These are phyloP conservation scores for Nemoura dubitans DNA, from an alignment of 2,888 invertebrate species.

Conservation along the genomic window DNA sequence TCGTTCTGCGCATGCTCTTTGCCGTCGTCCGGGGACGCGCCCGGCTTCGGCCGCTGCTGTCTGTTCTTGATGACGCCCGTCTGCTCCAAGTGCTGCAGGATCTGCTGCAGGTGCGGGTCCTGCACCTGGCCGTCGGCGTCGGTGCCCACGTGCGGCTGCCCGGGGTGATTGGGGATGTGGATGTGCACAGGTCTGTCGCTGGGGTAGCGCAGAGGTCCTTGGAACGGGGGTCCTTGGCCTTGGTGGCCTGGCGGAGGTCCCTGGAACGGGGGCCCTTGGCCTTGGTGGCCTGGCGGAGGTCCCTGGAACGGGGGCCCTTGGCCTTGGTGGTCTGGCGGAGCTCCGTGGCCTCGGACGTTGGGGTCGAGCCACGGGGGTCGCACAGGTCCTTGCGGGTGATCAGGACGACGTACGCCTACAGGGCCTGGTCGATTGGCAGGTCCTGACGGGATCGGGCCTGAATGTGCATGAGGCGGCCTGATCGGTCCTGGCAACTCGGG, in stretches of 20 bases:
- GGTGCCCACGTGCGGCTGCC: not conserved
- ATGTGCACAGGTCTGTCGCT: constrained; percentile 27
- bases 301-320: constrained; percentile 42
- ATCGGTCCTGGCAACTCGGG: constrained; percentile 15
- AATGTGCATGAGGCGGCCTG: not conserved
- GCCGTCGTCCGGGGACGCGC: not conserved
- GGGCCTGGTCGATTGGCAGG: constrained; percentile 49
- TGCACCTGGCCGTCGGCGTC: constrained; percentile 29
- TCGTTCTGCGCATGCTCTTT: constrained; percentile 35
- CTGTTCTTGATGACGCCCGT: constrained; percentile 25
- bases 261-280: constrained; percentile 42
- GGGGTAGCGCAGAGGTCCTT: constrained; percentile 26
- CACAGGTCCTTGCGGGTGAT: constrained; percentile 30
- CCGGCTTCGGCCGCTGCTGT: constrained; percentile 28
- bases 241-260: not conserved
- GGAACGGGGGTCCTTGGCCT: constrained; percentile 42
- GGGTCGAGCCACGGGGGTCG: constrained; percentile 48
- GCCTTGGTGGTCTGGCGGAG: not conserved
- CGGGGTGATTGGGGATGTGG: constrained; percentile 34
- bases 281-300: not conserved
- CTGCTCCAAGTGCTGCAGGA: constrained; percentile 41
- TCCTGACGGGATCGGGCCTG: constrained; percentile 20
- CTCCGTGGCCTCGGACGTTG: constrained; percentile 45
- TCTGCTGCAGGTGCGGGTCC: constrained; percentile 36
- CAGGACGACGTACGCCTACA: not conserved